Conservation (phyloP, 2,113 vertebrate species). For the Epinephelus lanceolatus region DNA sequence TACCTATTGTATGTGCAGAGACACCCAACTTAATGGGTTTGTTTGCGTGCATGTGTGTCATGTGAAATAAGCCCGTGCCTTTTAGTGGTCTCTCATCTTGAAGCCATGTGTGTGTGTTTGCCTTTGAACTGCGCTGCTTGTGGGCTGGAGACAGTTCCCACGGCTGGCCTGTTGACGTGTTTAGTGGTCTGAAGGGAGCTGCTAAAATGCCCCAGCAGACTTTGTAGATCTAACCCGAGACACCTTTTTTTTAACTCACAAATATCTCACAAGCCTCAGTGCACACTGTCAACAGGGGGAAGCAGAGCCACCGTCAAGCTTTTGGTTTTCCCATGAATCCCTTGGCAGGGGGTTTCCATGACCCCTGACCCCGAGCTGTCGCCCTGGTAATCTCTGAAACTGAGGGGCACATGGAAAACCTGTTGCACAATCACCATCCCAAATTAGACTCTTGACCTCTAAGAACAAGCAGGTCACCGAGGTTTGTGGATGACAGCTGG, state of each 20-base stretch:
- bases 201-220: slow-evolving; percentile 58
- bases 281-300: slow-evolving; percentile 63
- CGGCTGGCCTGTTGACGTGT: slow-evolving; percentile 68
- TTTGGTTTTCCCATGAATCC: slow-evolving; percentile 77
- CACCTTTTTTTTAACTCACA: slow-evolving; percentile 49
- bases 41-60: slow-evolving; percentile 50
- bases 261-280: slow-evolving; percentile 49
- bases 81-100: slow-evolving; percentile 64
- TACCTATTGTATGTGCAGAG: slow-evolving; percentile 28
- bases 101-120: slow-evolving; percentile 61
- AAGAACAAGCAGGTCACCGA: slow-evolving; percentile 39
- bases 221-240: slow-evolving; percentile 62
- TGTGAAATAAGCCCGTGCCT: slow-evolving; percentile 48
- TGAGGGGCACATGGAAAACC: slow-evolving; percentile 66
- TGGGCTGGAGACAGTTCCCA: slow-evolving; percentile 55
- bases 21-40: slow-evolving; percentile 48
- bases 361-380: slow-evolving; percentile 69
- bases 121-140: slow-evolving; percentile 62
- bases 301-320: slow-evolving; percentile 46
- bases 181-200: slow-evolving; percentile 69
- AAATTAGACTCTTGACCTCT: slow-evolving; percentile 80
- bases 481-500: slow-evolving; percentile 59
- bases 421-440: slow-evolving; percentile 72
- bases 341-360: slow-evolving; percentile 63
- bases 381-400: slow-evolving; percentile 64